Evolutionary conservation across 2,888 invertebrate species (phyloP), one percentile per base, ranked within the genome.

Genomic region (Glyphotaelius pellucidus): DNA sequence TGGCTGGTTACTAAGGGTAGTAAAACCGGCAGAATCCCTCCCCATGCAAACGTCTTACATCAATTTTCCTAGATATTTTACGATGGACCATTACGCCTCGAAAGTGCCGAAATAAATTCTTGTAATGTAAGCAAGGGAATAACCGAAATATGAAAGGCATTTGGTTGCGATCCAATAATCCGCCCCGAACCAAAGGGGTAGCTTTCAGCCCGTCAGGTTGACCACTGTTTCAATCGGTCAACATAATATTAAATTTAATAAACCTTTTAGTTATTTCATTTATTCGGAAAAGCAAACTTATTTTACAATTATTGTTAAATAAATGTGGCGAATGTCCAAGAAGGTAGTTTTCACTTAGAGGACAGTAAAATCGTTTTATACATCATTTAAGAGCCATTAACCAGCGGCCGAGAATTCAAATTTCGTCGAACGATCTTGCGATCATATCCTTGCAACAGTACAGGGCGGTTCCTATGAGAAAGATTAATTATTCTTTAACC

Each of bases 81-180:
- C 95, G 95, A 94, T 80, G 94, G 93, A 93, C 95, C 95, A 95
- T 96, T 95, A 95, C 95, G 94, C 94, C 93, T 94, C 94, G 94
- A 95, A 95, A 96, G 95, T 95, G 96, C 94, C 92, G 94, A 95
- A 96, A 95, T 96, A 96, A 96, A 96, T 96, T 96, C 96, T 96
- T 96, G 96, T 96, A 96, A 93, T 92, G 93, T 93, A 93, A 96
- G 95, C 95, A 95, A 95, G 94, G 95, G 95, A 95, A 95, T 95
- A 95, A 96, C 95, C 95, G 95, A 96, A 96, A 95, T 95, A 95
- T 95, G 95, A 95, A 95, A 95, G 95, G 93, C 93, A 93, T 93
- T 93, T 92, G 93, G 92, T 92, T 92, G 91, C 91, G 92, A 93
- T 93, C 93, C 93, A 93, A 93, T 93, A 93, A 93, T 93, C 93